Evolutionary conservation across 2,888 invertebrate species (phyloP), one percentile per base, ranked within the genome.

Genomic region (Epicampocera succincta): DNA sequence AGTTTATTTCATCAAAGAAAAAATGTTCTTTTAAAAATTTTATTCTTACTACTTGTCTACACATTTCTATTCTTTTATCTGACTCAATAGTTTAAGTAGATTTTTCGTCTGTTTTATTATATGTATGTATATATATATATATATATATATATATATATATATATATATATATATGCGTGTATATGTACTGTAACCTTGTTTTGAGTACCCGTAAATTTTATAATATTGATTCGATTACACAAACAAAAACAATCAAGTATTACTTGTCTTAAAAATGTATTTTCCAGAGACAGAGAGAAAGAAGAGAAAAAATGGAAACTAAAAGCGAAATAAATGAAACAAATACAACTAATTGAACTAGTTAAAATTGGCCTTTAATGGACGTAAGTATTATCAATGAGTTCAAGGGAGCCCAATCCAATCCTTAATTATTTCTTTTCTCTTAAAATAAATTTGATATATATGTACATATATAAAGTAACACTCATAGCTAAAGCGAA

Each of bases 101-200:
- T 50, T 66, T 48, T 50, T 13, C 40, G 44, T 69, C 6, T 12
- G 38, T 17, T 33, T 13, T 33, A n/a, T 54, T 61, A 19, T 17
- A 9, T 33, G 8, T 33, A 29, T 33, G 33, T 5, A 9, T 25
- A 25, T 25, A 25, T 25, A 5, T 25, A 2, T 5, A 25, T 25
- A 25, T 5, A 25, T 25, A 25, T 25, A n/a, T 5, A 9, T 25
- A 25, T 25, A 25, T 25, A 5, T 25, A 2, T 5, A 25, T 25
- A 25, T 5, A 25, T 25, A 25, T 25, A 25, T 25, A 25, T 25
- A 5, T 25, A 25, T 25, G 25, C 5, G 5, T 5, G 25, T 25
- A 25, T 25, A 5, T 42, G 46, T 48, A n/a, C 12, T 66, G 56
- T 56, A 77, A 65, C 81, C 77, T 82, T 82, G 81, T 68, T 82